Conservation (phyloP, 92 coral and sea anemone species). For the Actinernus sp. region DNA sequence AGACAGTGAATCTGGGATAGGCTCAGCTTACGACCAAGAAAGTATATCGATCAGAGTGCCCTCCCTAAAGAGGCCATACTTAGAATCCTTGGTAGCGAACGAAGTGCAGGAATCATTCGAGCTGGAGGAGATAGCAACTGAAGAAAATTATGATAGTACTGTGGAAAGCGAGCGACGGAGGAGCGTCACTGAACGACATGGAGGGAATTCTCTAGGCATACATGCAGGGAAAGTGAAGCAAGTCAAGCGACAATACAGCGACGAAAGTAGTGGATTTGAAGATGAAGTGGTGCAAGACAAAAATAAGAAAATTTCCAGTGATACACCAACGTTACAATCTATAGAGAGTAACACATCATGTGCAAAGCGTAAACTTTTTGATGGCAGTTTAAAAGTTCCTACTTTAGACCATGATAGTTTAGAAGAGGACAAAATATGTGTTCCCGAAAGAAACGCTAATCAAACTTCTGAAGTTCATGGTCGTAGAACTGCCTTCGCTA, state of each 20-base stretch:
- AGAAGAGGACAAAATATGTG: not conserved
- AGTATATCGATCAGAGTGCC: not conserved
- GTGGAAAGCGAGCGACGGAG: not conserved
- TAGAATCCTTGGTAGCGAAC: not conserved
- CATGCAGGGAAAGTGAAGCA: not conserved
- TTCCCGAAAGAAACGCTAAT: constrained; percentile 2
- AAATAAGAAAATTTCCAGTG: not conserved
- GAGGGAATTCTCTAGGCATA: not conserved
- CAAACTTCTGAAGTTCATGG: constrained; percentile 17
- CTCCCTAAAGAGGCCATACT: not conserved
- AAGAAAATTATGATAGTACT: constrained; percentile 43
- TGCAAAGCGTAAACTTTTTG: not conserved
- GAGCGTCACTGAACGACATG: not conserved
- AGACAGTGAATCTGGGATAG: constrained; percentile 20
- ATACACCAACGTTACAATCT: not conserved
- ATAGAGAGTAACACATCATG: not conserved
- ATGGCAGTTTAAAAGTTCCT: not conserved
- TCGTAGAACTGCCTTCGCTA: constrained; percentile 49
- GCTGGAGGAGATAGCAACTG: constrained; percentile 82
- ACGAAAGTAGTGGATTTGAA: constrained; percentile 90
- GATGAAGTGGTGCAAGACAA: constrained; percentile 40
- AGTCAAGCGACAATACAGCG: constrained; percentile 71
- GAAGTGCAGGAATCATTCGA: constrained; percentile 79
- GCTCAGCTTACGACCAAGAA: constrained; percentile 1
- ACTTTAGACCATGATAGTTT: no score